These are phyloP conservation scores for Cyprinodon tularosa DNA, from an alignment of 2,113 vertebrate species.

Conservation along the genomic window DNA sequence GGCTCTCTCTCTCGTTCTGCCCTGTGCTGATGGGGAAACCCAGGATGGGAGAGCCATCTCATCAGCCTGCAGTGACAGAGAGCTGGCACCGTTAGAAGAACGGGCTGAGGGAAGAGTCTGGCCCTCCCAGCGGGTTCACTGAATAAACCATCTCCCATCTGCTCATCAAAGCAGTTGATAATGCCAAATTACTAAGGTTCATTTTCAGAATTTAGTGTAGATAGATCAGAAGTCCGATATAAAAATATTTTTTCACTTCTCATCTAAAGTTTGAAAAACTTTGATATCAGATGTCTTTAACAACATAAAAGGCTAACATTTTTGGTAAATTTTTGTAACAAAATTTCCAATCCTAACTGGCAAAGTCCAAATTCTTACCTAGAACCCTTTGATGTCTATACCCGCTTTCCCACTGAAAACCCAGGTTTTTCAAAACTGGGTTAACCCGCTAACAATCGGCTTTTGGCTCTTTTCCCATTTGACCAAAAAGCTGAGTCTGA, in stretches of 20 bases:
- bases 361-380: too few species aligned
- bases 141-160: constrained; percentile 63
- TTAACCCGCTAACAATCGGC: too few species aligned
- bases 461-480: too few species aligned
- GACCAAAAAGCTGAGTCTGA: too few species aligned
- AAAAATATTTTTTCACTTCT: not conserved
- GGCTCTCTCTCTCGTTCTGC: constrained; percentile 44
- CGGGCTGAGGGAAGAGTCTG: constrained; percentile 30
- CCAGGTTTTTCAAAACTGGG: too few species aligned
- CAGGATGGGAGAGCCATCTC: constrained; percentile 59
- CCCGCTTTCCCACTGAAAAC: too few species aligned
- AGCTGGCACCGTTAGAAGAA: constrained; percentile 57
- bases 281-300: too few species aligned
- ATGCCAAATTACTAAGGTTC: constrained; percentile 32
- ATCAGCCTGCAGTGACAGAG: constrained; percentile 55
- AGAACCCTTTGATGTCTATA: too few species aligned
- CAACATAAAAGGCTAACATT: too few species aligned
- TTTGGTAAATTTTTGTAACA: too few species aligned
- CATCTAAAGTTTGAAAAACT: not conserved
- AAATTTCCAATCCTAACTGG: too few species aligned
- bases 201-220: constrained; percentile 16
- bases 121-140: constrained; percentile 51
- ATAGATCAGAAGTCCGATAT: not conserved
- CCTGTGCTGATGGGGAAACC: constrained; percentile 45
- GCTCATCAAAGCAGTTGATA: constrained; percentile 59